Percentiles rank a stretch among this genome's conserved stretches.
Conservation (phyloP, 2,113 vertebrate species). For the Amphiprion ocellaris region DNA sequence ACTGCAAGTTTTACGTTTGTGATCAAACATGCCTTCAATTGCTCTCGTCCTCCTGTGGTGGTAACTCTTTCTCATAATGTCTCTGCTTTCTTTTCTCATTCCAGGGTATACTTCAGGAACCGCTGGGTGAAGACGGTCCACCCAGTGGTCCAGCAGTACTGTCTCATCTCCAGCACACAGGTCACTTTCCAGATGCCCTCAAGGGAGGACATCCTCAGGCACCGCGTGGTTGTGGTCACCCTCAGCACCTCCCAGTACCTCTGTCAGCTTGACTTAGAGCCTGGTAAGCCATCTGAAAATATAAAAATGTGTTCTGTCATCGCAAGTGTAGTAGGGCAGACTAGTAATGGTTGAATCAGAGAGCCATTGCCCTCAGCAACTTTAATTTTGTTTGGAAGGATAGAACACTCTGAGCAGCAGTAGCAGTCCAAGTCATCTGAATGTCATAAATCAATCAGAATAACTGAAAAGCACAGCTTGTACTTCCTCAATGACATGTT, state of each 20-base stretch:
- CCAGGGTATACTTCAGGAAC: constrained; percentile 99
- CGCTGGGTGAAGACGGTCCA: constrained; percentile 99
- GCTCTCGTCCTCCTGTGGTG: neutral
- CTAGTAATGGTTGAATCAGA: neutral
- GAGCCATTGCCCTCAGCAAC: neutral
- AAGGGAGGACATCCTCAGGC: constrained; percentile 95
- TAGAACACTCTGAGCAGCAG: too few species aligned
- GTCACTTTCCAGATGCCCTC: constrained; percentile 99
- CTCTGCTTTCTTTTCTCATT: constrained; percentile 21
- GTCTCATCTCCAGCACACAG: constrained; percentile 96
- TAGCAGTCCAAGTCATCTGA: neutral
- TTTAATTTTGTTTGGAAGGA: neutral
- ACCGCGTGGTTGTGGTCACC: constrained; percentile 96
- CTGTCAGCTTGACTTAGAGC: constrained; percentile 97
- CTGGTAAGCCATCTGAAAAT: constrained; percentile 85
- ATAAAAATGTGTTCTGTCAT: neutral
- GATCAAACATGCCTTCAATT: neutral
- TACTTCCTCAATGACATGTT: neutral
- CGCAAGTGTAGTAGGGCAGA: neutral
- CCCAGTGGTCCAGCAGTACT: constrained; percentile 98
- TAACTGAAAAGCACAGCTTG: neutral
- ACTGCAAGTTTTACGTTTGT: neutral
- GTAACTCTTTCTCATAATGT: neutral
- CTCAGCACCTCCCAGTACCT: constrained; percentile 99
- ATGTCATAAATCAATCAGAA: neutral